Evolutionary conservation across 64 coral and sea anemone genomes (phyloP).

Genomic region (Montipora efflorescens): DNA sequence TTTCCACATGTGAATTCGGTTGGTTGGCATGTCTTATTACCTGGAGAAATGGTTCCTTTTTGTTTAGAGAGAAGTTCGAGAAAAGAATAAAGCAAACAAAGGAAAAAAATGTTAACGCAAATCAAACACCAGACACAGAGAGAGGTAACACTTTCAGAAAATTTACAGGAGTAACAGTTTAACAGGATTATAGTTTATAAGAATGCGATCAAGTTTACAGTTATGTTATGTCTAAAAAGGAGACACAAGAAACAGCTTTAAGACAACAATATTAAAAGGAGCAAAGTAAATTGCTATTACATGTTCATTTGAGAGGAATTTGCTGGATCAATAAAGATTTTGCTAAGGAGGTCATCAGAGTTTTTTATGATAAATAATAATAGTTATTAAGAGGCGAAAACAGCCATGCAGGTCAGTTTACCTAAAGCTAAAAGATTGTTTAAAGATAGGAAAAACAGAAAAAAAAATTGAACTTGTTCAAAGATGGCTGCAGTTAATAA

Average conservation of each 20-base stretch:
- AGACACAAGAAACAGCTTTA: background rate
- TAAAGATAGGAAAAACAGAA: too few species aligned
- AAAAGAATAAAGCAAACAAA: background rate
- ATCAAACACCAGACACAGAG: constrained; percentile 49
- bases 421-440: too few species aligned
- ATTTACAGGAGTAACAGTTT: background rate
- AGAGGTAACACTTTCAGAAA: background rate
- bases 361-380: too few species aligned
- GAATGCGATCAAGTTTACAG: too few species aligned
- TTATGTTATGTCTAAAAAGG: too few species aligned
- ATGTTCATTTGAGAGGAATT: background rate
- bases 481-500: too few species aligned
- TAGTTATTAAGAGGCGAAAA: too few species aligned
- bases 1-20: constrained; percentile 76
- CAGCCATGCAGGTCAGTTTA: too few species aligned
- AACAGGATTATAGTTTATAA: background rate
- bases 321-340: too few species aligned
- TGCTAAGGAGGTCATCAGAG: too few species aligned
- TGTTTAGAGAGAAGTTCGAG: constrained; percentile 3
- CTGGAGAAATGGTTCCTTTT: constrained; percentile 66
- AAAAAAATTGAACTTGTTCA: too few species aligned
- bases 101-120: constrained; percentile 44
- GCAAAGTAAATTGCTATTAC: background rate
- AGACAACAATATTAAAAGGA: background rate
- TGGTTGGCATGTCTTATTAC: constrained; percentile 65